Percentiles rank a stretch among this genome's conserved stretches.
phyloP scores from a whole-genome alignment of 2,797 vertebrate genomes.

The Glossophaga mutica region DNA sequence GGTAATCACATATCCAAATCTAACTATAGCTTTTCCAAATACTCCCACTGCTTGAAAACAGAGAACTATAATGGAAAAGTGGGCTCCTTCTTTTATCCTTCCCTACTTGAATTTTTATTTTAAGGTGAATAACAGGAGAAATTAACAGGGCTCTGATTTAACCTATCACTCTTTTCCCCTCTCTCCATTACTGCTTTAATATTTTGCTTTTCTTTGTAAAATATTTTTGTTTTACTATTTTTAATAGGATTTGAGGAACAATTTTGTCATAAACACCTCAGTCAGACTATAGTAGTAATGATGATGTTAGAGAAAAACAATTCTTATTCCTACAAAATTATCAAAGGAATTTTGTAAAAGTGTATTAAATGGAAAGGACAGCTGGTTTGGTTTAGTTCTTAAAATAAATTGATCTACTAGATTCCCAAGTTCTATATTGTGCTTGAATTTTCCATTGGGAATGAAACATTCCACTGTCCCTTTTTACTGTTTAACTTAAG shows the following conservation, averaged over 20 bases:
- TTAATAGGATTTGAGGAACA: not conserved
- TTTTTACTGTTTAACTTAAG: constrained; percentile 81
- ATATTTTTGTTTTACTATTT: constrained; percentile 18
- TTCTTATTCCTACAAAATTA: constrained; percentile 62
- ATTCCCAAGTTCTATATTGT: constrained; percentile 76
- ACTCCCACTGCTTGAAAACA: constrained; percentile 17
- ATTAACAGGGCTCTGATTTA: constrained; percentile 18
- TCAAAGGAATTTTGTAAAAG: constrained; percentile 53
- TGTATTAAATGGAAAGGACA: constrained; percentile 57
- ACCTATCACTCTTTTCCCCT: not conserved
- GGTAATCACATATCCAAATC: not conserved
- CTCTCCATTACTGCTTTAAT: not conserved
- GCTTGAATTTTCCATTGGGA: constrained; percentile 79
- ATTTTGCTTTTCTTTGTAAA: constrained; percentile 12
- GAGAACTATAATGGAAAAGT: constrained; percentile 4
- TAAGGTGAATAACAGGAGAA: constrained; percentile 19
- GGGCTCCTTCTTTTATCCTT: not conserved
- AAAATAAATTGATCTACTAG: constrained; percentile 73
- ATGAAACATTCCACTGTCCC: constrained; percentile 77
- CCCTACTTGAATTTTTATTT: constrained; percentile 35
- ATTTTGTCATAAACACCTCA: not conserved
- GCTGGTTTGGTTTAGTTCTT: constrained; percentile 73
- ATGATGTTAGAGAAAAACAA: constrained; percentile 44
- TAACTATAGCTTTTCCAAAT: not conserved
- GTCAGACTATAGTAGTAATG: not conserved